Base-by-base conservation (phyloP, 2,797 vertebrate genomes). In the Ctenochaetus hawaiiensis region DNA sequence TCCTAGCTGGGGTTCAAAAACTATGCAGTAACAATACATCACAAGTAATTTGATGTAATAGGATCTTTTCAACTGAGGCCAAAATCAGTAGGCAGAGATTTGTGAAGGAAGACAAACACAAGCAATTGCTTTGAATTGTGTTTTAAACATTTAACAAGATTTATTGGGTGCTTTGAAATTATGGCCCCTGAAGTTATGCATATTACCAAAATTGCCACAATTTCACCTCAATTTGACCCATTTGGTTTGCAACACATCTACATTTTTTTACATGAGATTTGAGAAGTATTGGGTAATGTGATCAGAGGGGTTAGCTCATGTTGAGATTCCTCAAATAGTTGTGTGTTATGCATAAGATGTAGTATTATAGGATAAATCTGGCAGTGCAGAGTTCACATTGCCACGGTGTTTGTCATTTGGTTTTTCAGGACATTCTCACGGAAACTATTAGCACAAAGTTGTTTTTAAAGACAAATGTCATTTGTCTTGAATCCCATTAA, bases 11-110 rank as follows among this genome's bases (percentile, higher is more conserved):
- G 45, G 67, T 63, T 72, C 30, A 67, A 44, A 78, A 52, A 65
- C 51, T 66, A 67, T 75, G 44, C 80, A 61, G 70, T 72, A 75
- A 71, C 53, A 80, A 83, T 81, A 83, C 77, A 84, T 91, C 82
- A 84, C 45, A 17, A 63, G 61, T 82, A 84, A 84, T 82, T 44
- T 45, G 48, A 47, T 80, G 78, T 67, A 88, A 92, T 30, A 16
- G 60, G 74, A 80, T 72, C 57, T 47, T 49, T 52, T 20, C 20
- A 57, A 16, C 26, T 56, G 47, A 34, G 22, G 87, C 89, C 88
- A 89, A 92, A 72, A 44, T 57, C 75, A 83, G 88, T 81, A 80
- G 57, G 67, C 34, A 63, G 65, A 52, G 41, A 63, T 62, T 17
- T 64, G 51, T 78, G 71, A 75, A 81, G 67, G 61, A 73, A 82